Conservation (phyloP, 2,888 invertebrate species). For the Apodemia hepburni region DNA sequence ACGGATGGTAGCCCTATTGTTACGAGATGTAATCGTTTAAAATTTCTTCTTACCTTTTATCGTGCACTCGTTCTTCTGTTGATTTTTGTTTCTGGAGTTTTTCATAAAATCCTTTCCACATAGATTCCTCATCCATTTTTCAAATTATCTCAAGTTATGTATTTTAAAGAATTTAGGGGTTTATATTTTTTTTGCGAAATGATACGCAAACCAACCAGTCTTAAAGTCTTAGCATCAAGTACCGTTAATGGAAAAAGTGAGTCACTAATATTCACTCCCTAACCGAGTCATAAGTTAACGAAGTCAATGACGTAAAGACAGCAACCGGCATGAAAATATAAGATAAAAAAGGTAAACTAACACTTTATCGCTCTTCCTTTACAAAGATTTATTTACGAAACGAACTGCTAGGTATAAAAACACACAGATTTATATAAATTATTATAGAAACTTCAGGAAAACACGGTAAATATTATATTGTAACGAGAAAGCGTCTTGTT, state of each 20-base stretch:
- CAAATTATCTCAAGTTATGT: not conserved
- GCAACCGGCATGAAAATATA: constrained; percentile 11
- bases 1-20: no score
- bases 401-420: no score
- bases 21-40: no score
- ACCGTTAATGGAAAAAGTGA: constrained; percentile 46
- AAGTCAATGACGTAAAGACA: constrained; percentile 63
- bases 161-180: not conserved
- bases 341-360: constrained; percentile 12
- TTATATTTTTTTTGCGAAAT: not conserved
- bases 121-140: constrained; percentile 84
- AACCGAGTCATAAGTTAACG: constrained; percentile 58
- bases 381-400: not conserved
- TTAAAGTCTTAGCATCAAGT: constrained; percentile 11
- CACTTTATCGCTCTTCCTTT: not conserved
- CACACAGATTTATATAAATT: not conserved
- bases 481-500: constrained; percentile 18
- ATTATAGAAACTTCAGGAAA: constrained; percentile 1
- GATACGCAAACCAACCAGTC: not conserved
- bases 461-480: constrained; percentile 15
- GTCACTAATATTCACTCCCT: constrained; percentile 43
- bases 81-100: constrained; percentile 83
- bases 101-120: constrained; percentile 89
- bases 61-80: constrained; percentile 82
- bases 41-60: constrained; percentile 79